Evolutionary conservation across 2,888 invertebrate species (phyloP).

Genomic region (Dichetophora obliterata): DNA sequence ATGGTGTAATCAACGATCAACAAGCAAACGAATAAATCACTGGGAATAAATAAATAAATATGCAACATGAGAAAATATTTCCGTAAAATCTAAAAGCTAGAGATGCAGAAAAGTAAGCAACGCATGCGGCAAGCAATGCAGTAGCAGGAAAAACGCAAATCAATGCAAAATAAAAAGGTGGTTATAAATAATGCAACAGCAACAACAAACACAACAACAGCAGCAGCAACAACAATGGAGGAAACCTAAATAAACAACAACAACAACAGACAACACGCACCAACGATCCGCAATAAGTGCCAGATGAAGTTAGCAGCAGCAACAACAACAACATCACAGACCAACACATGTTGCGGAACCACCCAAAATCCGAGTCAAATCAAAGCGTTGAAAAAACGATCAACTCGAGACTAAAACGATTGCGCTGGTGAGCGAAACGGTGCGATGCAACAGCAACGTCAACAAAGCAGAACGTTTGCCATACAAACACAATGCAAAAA

Average conservation of each 20-base stretch:
- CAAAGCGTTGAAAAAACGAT: neutral
- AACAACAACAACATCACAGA: constrained; percentile 7
- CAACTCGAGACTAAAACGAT: neutral
- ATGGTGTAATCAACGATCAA: constrained; percentile 3
- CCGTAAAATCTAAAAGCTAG: neutral
- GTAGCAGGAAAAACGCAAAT: constrained; percentile 49
- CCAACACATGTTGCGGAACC: constrained; percentile 21
- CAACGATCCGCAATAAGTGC: neutral
- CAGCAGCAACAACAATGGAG: constrained; percentile 33
- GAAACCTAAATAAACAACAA: constrained; percentile 5
- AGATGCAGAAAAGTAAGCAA: neutral
- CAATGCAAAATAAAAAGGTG: constrained; percentile 40
- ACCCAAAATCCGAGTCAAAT: constrained; percentile 23
- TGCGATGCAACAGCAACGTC: constrained; percentile 21
- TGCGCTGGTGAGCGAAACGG: constrained; percentile 9
- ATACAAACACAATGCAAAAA: neutral
- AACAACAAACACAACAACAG: no score
- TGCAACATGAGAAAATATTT: constrained; percentile 24
- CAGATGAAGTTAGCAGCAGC: neutral
- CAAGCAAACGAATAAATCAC: constrained; percentile 11
- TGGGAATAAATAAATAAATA: constrained; percentile 16
- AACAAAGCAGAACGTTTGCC: constrained; percentile 27
- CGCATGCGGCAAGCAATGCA: constrained; percentile 1
- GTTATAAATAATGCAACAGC: constrained; percentile 38
- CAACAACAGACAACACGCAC: constrained; percentile 45